Conservation (phyloP, 35 echinoderm and acorn worm species). For the Acanthaster planci region DNA sequence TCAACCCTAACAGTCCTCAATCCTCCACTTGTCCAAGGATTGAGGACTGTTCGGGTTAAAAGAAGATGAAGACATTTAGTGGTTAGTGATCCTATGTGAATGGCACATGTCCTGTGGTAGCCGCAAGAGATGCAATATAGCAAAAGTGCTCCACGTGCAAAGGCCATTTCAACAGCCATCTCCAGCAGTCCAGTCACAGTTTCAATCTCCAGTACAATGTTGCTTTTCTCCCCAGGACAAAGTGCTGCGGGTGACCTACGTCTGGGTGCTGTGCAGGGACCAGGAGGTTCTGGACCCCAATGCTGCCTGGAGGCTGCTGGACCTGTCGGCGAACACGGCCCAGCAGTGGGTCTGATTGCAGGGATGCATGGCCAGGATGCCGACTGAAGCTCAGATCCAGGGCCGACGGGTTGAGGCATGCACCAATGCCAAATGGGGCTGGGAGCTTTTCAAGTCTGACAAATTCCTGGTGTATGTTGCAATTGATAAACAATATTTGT, state of each 20-base stretch:
- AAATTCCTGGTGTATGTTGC: background rate
- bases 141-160: too few species aligned
- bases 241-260: slow-evolving; percentile 91
- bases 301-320: slow-evolving; percentile 90
- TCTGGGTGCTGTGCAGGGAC: slow-evolving; percentile 94
- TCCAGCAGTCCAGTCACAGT: too few species aligned
- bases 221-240: slow-evolving; percentile 73
- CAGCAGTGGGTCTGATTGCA: slow-evolving; percentile 84
- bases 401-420: background rate
- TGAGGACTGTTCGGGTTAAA: too few species aligned
- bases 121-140: too few species aligned
- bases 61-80: too few species aligned
- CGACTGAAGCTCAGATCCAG: background rate
- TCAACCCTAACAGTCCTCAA: too few species aligned
- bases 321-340: slow-evolving; percentile 83
- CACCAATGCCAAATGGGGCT: background rate
- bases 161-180: too few species aligned
- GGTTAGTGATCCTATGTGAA: too few species aligned
- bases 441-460: background rate
- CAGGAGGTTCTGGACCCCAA: slow-evolving; percentile 82
- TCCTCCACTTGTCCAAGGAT: too few species aligned
- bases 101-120: too few species aligned
- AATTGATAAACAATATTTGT: too few species aligned
- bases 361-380: background rate
- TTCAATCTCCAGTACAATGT: too few species aligned